phyloP scores from a whole-genome alignment of 2,113 vertebrate species.

The Archocentrus centrarchus region DNA sequence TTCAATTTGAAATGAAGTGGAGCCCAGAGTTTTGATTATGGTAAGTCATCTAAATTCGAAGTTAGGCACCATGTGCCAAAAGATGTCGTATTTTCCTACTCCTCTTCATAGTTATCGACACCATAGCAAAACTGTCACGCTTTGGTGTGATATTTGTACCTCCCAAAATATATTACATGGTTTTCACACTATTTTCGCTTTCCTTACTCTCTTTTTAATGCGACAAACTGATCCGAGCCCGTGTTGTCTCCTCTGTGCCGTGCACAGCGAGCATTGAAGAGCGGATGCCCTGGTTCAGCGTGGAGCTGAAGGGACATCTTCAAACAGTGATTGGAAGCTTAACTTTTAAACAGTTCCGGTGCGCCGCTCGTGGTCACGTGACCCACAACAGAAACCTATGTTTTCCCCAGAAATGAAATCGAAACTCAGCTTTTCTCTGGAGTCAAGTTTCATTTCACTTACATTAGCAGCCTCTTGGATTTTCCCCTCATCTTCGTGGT shows the following conservation, averaged over 20 bases:
- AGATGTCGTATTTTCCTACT: not conserved
- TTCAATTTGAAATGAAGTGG: not conserved
- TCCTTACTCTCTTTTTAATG: conserved; percentile 27
- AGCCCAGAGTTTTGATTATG: not conserved
- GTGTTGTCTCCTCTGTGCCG: conserved; percentile 15
- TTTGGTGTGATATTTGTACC: conserved; percentile 31
- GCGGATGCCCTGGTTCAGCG: conserved; percentile 19
- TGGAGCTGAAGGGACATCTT: not conserved
- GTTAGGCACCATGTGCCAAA: not conserved
- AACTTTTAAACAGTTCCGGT: not conserved
- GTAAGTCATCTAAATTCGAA: not conserved
- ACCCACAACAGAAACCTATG: conserved; percentile 38
- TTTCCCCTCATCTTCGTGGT: not conserved
- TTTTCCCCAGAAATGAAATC: conserved; percentile 69
- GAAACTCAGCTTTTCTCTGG: conserved; percentile 56
- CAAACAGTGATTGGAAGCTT: not conserved
- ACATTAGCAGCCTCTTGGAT: not conserved
- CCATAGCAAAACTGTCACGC: not conserved
- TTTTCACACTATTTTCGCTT: not conserved
- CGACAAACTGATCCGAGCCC: conserved; percentile 36
- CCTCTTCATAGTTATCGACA: not conserved
- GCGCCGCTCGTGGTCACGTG: conserved; percentile 46
- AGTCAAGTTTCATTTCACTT: not conserved
- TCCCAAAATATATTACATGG: conserved; percentile 10
- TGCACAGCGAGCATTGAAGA: not conserved